A percentile compares a stretch with the other conserved stretches of the same genome.
Evolutionary conservation across 2,888 invertebrate genomes (phyloP).

Genomic region (Brenthis daphne): DNA sequence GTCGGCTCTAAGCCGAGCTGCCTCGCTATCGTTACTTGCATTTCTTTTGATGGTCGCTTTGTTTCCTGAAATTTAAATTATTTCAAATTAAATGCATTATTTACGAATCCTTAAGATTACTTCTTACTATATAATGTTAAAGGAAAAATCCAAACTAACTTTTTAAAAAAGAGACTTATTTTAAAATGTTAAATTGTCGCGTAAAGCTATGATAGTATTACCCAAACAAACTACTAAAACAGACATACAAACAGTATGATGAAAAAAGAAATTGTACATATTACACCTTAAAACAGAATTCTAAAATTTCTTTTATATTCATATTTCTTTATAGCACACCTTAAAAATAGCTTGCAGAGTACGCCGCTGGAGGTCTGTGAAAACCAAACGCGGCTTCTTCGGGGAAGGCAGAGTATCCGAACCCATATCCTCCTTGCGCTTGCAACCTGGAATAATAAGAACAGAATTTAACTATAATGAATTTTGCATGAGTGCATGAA

Average conservation of each 20-base stretch:
- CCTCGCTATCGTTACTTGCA: slow-evolving; percentile 99
- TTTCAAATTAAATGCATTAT: background rate
- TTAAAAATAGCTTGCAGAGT: slow-evolving; percentile 99
- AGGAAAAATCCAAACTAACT: background rate
- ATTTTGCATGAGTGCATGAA: background rate
- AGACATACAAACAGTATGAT: too few relatives aligned
- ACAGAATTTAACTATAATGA: background rate
- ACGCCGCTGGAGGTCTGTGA: slow-evolving; percentile 99
- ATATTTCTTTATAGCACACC: slow-evolving; percentile 74
- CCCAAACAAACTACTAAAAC: too few relatives aligned
- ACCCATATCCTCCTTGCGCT: slow-evolving; percentile 95
- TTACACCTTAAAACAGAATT: too few relatives aligned
- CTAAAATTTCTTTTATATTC: too few relatives aligned
- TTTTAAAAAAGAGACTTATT: too few relatives aligned
- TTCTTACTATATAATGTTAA: background rate
- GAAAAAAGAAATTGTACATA: background rate
- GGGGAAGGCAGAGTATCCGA: slow-evolving; percentile 94
- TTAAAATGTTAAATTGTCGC: too few relatives aligned
- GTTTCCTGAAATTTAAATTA: slow-evolving; percentile 91
- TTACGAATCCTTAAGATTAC: background rate
- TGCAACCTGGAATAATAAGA: slow-evolving; percentile 87
- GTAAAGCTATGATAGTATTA: too few relatives aligned
- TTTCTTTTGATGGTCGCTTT: slow-evolving; percentile 99
- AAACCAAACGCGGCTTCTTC: slow-evolving; percentile 99
- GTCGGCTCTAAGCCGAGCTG: slow-evolving; percentile 98